Evolutionary conservation across 2,113 vertebrate genomes (phyloP), one percentile per base, ranked within the genome.

Genomic region (Agapornis roseicollis): DNA sequence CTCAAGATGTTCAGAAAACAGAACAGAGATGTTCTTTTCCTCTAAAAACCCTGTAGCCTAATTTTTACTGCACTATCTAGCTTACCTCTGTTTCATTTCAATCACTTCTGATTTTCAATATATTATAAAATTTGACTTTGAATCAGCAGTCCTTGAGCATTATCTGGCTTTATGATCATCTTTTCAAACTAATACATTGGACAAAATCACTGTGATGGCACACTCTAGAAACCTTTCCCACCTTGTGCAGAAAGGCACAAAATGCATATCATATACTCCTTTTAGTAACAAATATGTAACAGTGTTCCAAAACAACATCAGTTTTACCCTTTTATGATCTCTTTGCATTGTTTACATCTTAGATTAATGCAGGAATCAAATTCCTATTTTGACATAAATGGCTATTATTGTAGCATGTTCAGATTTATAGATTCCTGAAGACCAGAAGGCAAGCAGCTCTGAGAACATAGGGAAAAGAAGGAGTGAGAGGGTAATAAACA

Each of bases 231-330:
- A 17, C 5, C 5, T 64, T 20, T 17, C 2, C 6, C 3, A 3
- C 5, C 22, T 6, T 11, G 6, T 1, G 3, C 18, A 49, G 37
- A 68, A 42, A 76, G 39, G 13, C 31, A 81, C 1, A n/a, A 69
- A 56, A 14, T 2, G 7, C 0, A 0, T 23, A 31, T 33, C 35
- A 17, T n/a, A 19, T 20, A 8, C 4, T 20, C 50, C 17, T 91
- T 80, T 58, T 12, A 66, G 22, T 42, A 92, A 79, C 19, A 87
- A 74, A 69, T 37, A 73, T 0, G 0, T 9, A 44, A 29, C 25
- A 4, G 5, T 20, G 23, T 41, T 80, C 68, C 25, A 84, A 84
- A 64, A 84, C 1, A 0, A 33, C 33, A 33, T 39, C 8, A 11
- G 4, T n/a, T 44, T 71, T 25, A 55, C 6, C 13, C 3, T 2